Percentiles rank a stretch among this genome's conserved stretches.
phyloP scores from a whole-genome alignment of 35 echinoderm and acorn worm species.

The Anneissia japonica region DNA sequence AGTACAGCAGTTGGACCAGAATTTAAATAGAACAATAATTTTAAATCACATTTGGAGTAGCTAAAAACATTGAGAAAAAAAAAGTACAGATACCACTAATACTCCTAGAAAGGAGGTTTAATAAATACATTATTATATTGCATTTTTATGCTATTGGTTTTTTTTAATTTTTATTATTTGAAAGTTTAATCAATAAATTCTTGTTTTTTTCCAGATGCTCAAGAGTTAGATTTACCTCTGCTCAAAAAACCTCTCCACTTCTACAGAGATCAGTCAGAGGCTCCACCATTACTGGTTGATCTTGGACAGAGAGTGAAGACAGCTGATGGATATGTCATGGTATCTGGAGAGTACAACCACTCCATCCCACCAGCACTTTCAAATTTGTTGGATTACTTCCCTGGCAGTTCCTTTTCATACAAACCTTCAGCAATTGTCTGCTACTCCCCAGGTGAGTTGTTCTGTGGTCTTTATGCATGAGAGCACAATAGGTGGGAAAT shows the following conservation, averaged over 20 bases:
- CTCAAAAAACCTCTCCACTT: slow-evolving; percentile 69
- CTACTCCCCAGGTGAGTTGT: slow-evolving; percentile 85
- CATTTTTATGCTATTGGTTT: too few relatives aligned
- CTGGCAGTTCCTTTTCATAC: slow-evolving; percentile 54
- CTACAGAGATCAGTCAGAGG: slow-evolving; percentile 47
- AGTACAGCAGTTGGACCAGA: too few relatives aligned
- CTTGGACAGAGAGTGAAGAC: slow-evolving; percentile 52
- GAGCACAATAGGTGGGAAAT: too few relatives aligned
- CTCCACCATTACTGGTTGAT: slow-evolving; percentile 30
- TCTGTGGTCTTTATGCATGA: too few relatives aligned
- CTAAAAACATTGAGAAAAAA: too few relatives aligned
- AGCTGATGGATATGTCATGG: slow-evolving; percentile 74
- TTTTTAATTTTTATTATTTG: too few relatives aligned
- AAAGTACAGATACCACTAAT: too few relatives aligned
- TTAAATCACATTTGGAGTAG: too few relatives aligned
- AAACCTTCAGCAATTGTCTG: slow-evolving; percentile 96
- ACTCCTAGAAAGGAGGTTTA: too few relatives aligned
- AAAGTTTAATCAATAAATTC: too few relatives aligned
- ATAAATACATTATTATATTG: too few relatives aligned
- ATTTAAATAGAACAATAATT: too few relatives aligned
- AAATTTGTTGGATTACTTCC: slow-evolving; percentile 88
- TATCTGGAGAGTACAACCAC: slow-evolving; percentile 95
- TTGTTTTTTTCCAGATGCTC: slow-evolving; percentile 48
- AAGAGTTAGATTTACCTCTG: slow-evolving; percentile 66
- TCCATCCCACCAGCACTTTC: slow-evolving; percentile 78